phyloP scores from a whole-genome alignment of 1,140 invertebrate species.

The Aphidius gifuensis region DNA sequence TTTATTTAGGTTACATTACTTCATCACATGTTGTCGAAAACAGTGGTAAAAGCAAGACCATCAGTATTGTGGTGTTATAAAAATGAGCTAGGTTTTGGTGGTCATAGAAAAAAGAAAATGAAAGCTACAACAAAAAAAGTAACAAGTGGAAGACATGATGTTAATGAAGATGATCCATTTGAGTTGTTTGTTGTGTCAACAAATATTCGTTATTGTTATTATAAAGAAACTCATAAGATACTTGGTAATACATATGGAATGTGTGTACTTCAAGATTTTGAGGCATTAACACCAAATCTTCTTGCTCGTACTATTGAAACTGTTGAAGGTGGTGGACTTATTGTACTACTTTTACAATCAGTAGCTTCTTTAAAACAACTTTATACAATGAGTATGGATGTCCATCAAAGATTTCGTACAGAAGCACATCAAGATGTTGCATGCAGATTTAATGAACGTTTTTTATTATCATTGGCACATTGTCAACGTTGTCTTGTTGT shows the following conservation, averaged over 20 bases:
- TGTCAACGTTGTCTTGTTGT: conserved; percentile 88
- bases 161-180: conserved; percentile 96
- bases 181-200: conserved; percentile 95
- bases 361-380: conserved; percentile 90
- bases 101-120: conserved; percentile 91
- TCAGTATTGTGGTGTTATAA: conserved; percentile 99
- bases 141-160: conserved; percentile 81
- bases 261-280: conserved; percentile 97
- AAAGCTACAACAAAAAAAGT: conserved; percentile 85
- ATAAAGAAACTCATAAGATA: conserved; percentile 96
- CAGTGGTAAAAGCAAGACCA: conserved; percentile 86
- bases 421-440: conserved; percentile 90
- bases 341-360: conserved; percentile 83
- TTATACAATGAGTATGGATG: conserved; percentile 98
- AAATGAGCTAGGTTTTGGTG: conserved; percentile 92
- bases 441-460: conserved; percentile 94
- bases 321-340: conserved; percentile 94
- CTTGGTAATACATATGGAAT: conserved; percentile 97
- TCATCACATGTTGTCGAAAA: conserved; percentile 96
- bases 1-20: conserved; percentile 80
- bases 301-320: conserved; percentile 97
- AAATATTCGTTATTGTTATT: conserved; percentile 96
- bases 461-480: conserved; percentile 86
- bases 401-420: conserved; percentile 90
- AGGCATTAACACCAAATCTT: conserved; percentile 97